Evolutionary conservation across 1,140 invertebrate species (phyloP).

Genomic region (Stratiolaelaps scimitus): DNA sequence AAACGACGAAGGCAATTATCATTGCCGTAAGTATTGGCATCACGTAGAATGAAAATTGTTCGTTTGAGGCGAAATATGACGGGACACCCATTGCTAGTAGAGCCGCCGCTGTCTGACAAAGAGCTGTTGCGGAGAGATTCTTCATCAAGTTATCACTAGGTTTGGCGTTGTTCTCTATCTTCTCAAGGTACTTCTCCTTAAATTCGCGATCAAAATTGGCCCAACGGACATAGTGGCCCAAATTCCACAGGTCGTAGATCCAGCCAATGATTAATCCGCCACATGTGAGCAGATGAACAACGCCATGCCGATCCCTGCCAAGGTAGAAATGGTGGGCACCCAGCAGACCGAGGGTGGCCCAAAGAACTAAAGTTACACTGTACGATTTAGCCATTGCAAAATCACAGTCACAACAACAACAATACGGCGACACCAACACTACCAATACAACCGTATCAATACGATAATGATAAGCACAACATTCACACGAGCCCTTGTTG

Average conservation of each 20-base stretch:
- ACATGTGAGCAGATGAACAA: conserved; percentile 69
- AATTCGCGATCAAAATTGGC: conserved; percentile 64
- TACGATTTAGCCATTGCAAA: conserved; percentile 16
- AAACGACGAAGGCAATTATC: conserved; percentile 53
- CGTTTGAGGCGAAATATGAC: background rate
- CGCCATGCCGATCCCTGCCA: conserved; percentile 69
- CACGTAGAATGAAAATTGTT: background rate
- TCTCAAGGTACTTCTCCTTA: conserved; percentile 51
- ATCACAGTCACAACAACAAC: too few species aligned
- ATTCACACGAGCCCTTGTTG: too few species aligned
- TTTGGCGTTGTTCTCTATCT: conserved; percentile 52
- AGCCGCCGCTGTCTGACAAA: conserved; percentile 59
- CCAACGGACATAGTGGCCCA: conserved; percentile 73
- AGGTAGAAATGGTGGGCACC: conserved; percentile 21
- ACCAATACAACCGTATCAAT: too few species aligned
- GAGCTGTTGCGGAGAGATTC: conserved; percentile 59
- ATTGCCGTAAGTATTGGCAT: conserved; percentile 31
- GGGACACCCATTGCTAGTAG: conserved; percentile 51
- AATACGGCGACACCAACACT: too few species aligned
- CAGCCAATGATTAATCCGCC: conserved; percentile 75
- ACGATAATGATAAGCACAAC: too few species aligned
- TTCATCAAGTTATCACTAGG: conserved; percentile 63
- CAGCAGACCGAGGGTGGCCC: conserved; percentile 5
- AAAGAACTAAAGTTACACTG: background rate
- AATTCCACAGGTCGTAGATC: conserved; percentile 66